Conservation (phyloP, 1,140 invertebrate species). For the Scaptomyza hsui region DNA sequence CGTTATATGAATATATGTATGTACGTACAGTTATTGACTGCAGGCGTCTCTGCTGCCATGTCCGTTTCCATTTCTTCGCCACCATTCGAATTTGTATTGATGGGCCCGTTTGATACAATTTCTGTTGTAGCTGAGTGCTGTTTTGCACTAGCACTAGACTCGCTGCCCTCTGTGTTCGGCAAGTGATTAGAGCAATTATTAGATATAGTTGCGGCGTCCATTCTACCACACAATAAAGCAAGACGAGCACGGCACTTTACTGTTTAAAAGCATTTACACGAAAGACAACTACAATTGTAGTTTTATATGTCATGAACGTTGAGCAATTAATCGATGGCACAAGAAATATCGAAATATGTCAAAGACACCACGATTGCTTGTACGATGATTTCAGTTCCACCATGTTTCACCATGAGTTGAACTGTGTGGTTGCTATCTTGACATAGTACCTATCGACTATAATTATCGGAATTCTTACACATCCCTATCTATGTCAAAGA, state of each 20-base stretch:
- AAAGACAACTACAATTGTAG: background rate
- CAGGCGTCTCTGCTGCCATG: background rate
- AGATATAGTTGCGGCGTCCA: background rate
- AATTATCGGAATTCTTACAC: too few relatives aligned
- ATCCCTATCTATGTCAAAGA: too few relatives aligned
- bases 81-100: background rate
- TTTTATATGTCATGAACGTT: constrained; percentile 14
- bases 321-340: constrained; percentile 8
- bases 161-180: background rate
- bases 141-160: background rate
- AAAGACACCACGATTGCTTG: too few relatives aligned
- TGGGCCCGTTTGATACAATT: background rate
- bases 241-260: background rate
- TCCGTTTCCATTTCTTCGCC: background rate
- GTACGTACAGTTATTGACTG: background rate
- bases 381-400: too few relatives aligned
- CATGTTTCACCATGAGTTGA: too few relatives aligned
- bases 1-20: background rate
- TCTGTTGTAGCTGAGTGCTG: background rate
- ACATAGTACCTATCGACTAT: too few relatives aligned
- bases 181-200: background rate
- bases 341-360: background rate
- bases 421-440: too few relatives aligned
- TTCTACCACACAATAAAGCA: background rate
- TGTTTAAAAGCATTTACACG: constrained; percentile 10